Percentiles rank a stretch among this genome's conserved stretches.
phyloP scores from a whole-genome alignment of 1,140 invertebrate species.

The Thrips palmi region DNA sequence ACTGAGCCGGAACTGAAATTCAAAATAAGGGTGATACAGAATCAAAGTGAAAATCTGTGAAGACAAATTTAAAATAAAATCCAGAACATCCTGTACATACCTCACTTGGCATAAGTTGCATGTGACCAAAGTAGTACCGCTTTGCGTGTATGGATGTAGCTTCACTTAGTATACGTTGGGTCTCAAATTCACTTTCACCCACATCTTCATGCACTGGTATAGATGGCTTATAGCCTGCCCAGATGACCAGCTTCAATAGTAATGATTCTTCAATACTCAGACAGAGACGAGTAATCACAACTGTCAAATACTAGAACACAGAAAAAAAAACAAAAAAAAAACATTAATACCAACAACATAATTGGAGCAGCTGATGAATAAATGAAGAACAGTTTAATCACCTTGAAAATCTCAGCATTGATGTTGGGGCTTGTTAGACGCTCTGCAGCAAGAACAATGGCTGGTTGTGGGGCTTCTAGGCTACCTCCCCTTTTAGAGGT shows the following conservation, averaged over 20 bases:
- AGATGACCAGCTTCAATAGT: slow-evolving; percentile 65
- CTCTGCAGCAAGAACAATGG: slow-evolving; percentile 44
- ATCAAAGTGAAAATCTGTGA: neutral
- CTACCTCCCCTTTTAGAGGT: too few relatives aligned
- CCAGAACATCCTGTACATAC: slow-evolving; percentile 19
- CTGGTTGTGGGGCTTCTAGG: slow-evolving; percentile 30
- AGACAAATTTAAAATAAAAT: neutral
- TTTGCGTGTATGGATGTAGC: slow-evolving; percentile 61
- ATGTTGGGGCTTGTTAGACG: slow-evolving; percentile 43
- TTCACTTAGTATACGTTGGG: slow-evolving; percentile 54
- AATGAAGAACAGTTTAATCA: slow-evolving; percentile 20
- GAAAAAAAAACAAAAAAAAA: slow-evolving; percentile 26
- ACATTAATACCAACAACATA: slow-evolving; percentile 1
- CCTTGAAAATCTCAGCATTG: slow-evolving; percentile 58
- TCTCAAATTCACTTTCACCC: slow-evolving; percentile 59
- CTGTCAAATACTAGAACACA: slow-evolving; percentile 59
- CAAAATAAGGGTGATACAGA: slow-evolving; percentile 4
- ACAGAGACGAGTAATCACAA: slow-evolving; percentile 65
- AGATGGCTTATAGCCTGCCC: slow-evolving; percentile 27
- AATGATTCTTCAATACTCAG: slow-evolving; percentile 75
- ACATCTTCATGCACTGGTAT: slow-evolving; percentile 27
- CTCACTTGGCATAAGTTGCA: slow-evolving; percentile 61
- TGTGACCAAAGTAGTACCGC: slow-evolving; percentile 75
- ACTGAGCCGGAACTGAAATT: slow-evolving; percentile 50
- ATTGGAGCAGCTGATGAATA: slow-evolving; percentile 2